These are phyloP conservation scores for Phrynosoma blainvillii DNA, from an alignment of 2,113 vertebrate genomes.

Conservation along the genomic window DNA sequence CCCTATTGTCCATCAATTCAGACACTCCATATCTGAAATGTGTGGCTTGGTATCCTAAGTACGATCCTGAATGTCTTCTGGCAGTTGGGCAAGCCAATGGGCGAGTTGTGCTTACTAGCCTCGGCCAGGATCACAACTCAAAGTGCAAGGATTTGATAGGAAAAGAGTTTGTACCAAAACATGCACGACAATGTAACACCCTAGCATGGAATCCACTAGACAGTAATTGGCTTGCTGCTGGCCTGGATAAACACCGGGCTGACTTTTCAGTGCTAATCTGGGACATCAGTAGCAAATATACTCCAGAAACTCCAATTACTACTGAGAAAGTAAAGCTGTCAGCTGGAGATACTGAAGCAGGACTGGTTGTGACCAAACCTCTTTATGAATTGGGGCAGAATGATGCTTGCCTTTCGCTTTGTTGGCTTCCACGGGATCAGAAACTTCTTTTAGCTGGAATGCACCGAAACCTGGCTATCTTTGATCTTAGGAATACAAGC, in stretches of 20 bases:
- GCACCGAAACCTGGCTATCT: constrained; percentile 97
- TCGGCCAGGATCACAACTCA: constrained; percentile 95
- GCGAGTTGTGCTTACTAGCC: constrained; percentile 94
- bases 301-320: constrained; percentile 83
- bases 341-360: constrained; percentile 85
- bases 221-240: constrained; percentile 94
- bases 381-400: constrained; percentile 96
- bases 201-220: constrained; percentile 96
- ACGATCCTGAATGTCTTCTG: constrained; percentile 94
- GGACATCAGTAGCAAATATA: constrained; percentile 96
- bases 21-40: constrained; percentile 99
- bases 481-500: constrained; percentile 95
- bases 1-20: constrained; percentile 92
- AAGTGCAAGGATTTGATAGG: constrained; percentile 94
- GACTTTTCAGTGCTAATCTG: constrained; percentile 97
- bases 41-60: constrained; percentile 98
- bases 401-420: constrained; percentile 96
- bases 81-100: constrained; percentile 98
- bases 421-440: constrained; percentile 95
- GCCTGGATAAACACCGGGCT: constrained; percentile 94
- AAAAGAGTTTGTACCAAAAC: constrained; percentile 98
- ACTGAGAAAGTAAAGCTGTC: constrained; percentile 91
- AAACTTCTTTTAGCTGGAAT: constrained; percentile 96
- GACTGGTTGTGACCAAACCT: constrained; percentile 91
- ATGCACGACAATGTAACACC: constrained; percentile 96